Base-by-base conservation (phyloP, 2,888 invertebrate genomes). In the Ochlodes sylvanus region DNA sequence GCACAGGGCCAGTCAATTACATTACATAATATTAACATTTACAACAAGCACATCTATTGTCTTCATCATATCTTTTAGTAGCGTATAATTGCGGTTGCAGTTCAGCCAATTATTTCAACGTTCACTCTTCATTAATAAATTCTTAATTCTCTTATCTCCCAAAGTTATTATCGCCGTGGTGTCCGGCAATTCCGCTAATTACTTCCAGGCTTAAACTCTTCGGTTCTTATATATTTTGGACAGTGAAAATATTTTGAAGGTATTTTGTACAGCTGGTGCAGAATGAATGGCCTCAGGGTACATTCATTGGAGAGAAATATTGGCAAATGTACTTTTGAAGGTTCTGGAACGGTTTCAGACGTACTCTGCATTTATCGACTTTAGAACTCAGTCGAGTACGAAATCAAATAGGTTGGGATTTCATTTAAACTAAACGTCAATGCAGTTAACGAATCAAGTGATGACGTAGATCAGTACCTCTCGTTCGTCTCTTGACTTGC, bases 181-280 rank as follows among this genome's bases (percentile, higher is more conserved):
- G 47, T 63, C 14, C 41, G 41, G 15, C 7, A 47, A 47, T 44
- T 60, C 19, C n/a, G 9, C 34, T 52, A 42, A 27, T 63, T 63
- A 55, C 47, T 12, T 57, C 19, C 7, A 12, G 17, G 55, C 32
- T 63, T 55, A 55, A 17, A 32, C 42, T 10, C 15, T 0, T 14
- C 7, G 27, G 32, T 1, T 17, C n/a, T 2, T 63, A 61, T 63
- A 17, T 55, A 63, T 63, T 54, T 63, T 52, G 27, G 21, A 12
- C 21, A 12, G 27, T 19, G 7, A n/a, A 17, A 42, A 63, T 42
- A 63, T 63, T 54, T 54, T 41, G n/a, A 42, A n/a, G 44, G 14
- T 12, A 54, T 27, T 63, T 27, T 63, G 34, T 32, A 34, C 47
- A 61, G 4, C 14, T 15, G 15, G 19, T 19, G 38, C 38, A 41